Evolutionary conservation across 2,113 vertebrate genomes (phyloP), one percentile per base, ranked within the genome.

Genomic region (Egretta garzetta): DNA sequence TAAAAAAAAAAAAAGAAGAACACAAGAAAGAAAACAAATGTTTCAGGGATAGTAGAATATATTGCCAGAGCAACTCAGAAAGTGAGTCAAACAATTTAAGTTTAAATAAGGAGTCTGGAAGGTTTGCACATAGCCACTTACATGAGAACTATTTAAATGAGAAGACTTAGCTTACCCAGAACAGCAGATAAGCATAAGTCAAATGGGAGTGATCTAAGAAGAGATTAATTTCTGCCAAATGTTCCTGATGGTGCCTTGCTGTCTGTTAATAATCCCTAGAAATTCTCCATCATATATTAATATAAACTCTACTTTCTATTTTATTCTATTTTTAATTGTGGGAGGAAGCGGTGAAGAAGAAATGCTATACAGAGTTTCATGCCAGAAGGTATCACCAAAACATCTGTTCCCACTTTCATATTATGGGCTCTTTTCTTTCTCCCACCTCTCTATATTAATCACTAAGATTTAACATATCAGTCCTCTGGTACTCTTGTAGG

Each of bases 1-100:
- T 20, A n/a, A n/a, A n/a, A n/a, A n/a, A n/a, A 41, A 37, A 33
- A 32, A 24, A 59, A 21, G 11, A 32, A 6, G 8, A 33, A 58
- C n/a, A n/a, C n/a, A n/a, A n/a, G n/a, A 18, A 41, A 37, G 6
- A 33, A 52, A 66, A 60, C 2, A 49, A 50, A 27, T 4, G 0
- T 24, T 83, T 62, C 26, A 53, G 22, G 2, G 62, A 21, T 50
- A 32, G 12, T 41, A 52, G 72, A 80, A 53, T 6, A 27, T 47
- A 70, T n/a, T 21, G 20, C 14, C 6, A 53, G n/a, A 85, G 4
- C 2, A 66, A 53, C 30, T 58, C 52, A 53, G 35, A 80, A 50
- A 68, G 12, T 23, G 8, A 37, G 12, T 47, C 17, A 58, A 81
- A 80, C 15, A 64, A 17, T 14, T 73, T 52, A 21, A 49, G 7